phyloP scores from a whole-genome alignment of 2,113 vertebrate genomes.

The Mixornis gularis region DNA sequence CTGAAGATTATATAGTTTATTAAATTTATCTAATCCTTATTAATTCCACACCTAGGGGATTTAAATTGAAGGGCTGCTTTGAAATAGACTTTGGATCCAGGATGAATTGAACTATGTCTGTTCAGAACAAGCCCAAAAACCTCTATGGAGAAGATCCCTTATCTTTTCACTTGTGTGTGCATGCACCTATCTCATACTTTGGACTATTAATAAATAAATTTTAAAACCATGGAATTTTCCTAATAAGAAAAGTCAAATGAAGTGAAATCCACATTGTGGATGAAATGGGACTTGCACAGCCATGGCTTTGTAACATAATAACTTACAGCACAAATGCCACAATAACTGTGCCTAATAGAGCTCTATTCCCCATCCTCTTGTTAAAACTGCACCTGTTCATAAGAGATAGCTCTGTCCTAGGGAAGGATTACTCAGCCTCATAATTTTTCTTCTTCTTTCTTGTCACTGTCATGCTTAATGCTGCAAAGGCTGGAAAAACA shows the following conservation, averaged over 20 bases:
- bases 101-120: neutral
- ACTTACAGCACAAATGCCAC: neutral
- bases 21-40: constrained; percentile 55
- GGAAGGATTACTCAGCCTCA: neutral
- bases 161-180: neutral
- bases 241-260: neutral
- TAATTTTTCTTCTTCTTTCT: constrained; percentile 13
- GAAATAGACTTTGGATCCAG: neutral
- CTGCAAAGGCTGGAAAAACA: neutral
- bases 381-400: constrained; percentile 2
- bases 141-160: neutral
- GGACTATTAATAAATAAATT: neutral
- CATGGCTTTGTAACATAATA: neutral
- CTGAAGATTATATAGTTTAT: constrained; percentile 47
- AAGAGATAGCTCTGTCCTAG: constrained; percentile 18
- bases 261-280: neutral
- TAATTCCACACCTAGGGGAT: constrained; percentile 52
- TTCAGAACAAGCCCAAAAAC: neutral
- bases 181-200: accelerated
- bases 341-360: neutral
- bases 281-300: neutral
- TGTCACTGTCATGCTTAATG: neutral
- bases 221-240: neutral
- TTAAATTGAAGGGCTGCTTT: constrained; percentile 15
- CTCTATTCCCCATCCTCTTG: constrained; percentile 4